Evolutionary conservation across 2,113 vertebrate species (phyloP).

Genomic region (Phrynosoma blainvillii): DNA sequence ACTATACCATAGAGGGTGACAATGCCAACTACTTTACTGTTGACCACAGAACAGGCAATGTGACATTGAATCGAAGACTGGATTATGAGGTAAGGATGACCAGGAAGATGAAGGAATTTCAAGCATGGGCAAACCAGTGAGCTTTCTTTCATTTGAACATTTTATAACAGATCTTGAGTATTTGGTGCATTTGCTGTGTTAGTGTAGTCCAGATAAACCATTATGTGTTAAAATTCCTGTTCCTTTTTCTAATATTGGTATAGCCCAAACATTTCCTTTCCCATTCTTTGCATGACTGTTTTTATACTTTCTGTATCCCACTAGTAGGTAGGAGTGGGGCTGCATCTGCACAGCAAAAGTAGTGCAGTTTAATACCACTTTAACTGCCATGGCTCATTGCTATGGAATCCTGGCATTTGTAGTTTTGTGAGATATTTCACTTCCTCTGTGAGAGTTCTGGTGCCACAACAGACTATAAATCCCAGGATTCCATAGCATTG

Average conservation of each 20-base stretch:
- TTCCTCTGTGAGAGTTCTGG: too few species aligned
- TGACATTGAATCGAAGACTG: constrained; percentile 44
- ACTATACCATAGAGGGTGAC: constrained; percentile 52
- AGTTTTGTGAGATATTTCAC: too few species aligned
- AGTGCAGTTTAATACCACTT: too few species aligned
- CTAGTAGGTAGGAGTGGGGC: background rate
- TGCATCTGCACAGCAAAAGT: too few species aligned
- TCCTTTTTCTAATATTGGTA: background rate
- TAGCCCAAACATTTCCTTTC: background rate
- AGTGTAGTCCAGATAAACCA: background rate
- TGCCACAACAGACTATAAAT: too few species aligned
- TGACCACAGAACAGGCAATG: background rate
- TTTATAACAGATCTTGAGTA: background rate
- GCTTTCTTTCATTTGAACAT: background rate
- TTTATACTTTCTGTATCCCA: background rate
- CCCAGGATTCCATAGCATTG: too few species aligned
- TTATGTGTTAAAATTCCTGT: background rate
- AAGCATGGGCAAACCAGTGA: background rate
- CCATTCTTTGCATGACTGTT: background rate
- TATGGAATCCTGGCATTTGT: too few species aligned
- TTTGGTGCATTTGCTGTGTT: too few species aligned
- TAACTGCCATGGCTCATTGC: too few species aligned
- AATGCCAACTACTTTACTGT: constrained; percentile 62
- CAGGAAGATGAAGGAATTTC: background rate
- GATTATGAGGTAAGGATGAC: constrained; percentile 78